Evolutionary conservation across 2,888 invertebrate genomes (phyloP).

Genomic region (Ferrisia virgata): DNA sequence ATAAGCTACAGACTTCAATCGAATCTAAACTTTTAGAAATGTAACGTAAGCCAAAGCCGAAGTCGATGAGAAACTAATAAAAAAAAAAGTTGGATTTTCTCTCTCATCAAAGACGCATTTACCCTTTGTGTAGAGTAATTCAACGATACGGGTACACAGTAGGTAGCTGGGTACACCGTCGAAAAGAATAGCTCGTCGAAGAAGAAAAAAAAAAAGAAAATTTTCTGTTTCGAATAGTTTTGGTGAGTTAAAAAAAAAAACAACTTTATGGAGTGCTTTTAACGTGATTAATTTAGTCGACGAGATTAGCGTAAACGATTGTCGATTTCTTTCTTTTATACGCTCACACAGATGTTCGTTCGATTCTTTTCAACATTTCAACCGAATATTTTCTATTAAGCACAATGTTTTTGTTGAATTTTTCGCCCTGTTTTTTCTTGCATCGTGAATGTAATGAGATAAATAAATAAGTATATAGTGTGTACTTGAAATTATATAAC

Average conservation of each 20-base stretch:
- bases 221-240: neutral
- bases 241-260: neutral
- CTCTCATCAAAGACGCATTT: neutral
- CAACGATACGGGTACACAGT: neutral
- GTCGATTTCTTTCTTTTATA: neutral
- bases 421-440: neutral
- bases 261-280: neutral
- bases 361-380: neutral
- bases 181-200: neutral
- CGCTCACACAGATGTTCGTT: neutral
- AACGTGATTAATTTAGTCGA: conserved; percentile 1
- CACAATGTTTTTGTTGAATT: neutral
- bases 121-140: neutral
- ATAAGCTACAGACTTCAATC: neutral
- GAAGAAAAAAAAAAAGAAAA: neutral
- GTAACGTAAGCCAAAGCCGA: neutral
- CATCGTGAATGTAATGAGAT: neutral
- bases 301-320: neutral
- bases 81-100: neutral
- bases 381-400: no score
- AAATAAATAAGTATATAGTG: no score
- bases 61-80: neutral
- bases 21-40: neutral
- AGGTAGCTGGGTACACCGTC: no score
- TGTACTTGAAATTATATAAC: neutral